Conservation (phyloP, 2,797 vertebrate species). For the Nyctibius grandis region DNA sequence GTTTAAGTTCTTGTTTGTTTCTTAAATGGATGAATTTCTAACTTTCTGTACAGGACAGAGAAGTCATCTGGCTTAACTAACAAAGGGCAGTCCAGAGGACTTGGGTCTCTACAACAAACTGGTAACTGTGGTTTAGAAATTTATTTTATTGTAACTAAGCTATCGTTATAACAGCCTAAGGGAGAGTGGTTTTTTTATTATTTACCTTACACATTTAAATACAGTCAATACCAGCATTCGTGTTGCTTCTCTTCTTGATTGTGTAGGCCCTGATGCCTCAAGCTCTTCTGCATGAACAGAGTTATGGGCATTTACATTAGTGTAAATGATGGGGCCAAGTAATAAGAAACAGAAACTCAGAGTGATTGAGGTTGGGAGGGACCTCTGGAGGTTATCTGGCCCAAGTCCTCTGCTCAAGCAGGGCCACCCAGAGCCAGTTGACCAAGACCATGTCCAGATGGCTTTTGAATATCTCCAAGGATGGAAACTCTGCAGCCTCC, state of each 20-base stretch:
- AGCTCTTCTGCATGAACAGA: neutral
- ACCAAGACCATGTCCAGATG: neutral
- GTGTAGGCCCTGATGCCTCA: neutral
- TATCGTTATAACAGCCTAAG: neutral
- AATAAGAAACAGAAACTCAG: neutral
- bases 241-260: neutral
- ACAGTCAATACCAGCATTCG: neutral
- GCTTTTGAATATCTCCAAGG: neutral
- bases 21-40: neutral
- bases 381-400: fast-evolving
- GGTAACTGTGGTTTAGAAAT: conserved; percentile 70
- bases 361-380: neutral
- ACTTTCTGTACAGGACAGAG: conserved; percentile 76
- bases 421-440: neutral
- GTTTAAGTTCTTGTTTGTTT: neutral
- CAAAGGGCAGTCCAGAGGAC: conserved; percentile 81
- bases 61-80: conserved; percentile 76
- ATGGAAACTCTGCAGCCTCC: neutral
- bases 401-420: neutral
- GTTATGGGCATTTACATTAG: neutral
- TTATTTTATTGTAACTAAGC: neutral
- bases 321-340: neutral
- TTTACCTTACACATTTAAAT: neutral
- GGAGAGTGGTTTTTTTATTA: neutral
- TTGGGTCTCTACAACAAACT: conserved; percentile 80